A percentile compares a stretch with the other conserved stretches of the same genome.
These are phyloP conservation scores for Anguilla obscura DNA, from an alignment of 2,797 vertebrate genomes.

Conservation along the genomic window DNA sequence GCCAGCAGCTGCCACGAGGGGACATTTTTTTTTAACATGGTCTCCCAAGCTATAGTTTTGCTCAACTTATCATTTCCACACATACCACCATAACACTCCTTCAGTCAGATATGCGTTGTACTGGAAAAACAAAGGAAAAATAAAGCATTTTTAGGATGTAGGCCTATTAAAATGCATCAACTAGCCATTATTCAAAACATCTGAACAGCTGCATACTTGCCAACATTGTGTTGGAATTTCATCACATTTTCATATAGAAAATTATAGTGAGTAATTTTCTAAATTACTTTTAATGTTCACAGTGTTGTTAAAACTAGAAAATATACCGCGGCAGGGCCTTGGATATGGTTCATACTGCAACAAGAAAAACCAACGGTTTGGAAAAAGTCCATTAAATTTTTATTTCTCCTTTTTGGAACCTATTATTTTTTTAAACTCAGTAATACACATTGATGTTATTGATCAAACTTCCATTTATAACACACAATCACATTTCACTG, in stretches of 20 bases:
- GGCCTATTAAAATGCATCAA: neutral
- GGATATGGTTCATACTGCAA: neutral
- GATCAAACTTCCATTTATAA: neutral
- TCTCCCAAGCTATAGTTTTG: neutral
- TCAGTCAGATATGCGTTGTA: neutral
- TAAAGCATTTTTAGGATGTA: neutral
- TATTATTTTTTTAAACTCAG: neutral
- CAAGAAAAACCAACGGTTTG: neutral
- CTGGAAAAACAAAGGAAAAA: neutral
- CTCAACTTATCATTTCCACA: neutral
- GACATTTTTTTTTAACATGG: neutral
- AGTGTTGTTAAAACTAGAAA: neutral
- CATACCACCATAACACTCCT: neutral
- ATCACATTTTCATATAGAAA: no score
- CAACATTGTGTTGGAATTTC: neutral
- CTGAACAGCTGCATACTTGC: no score
- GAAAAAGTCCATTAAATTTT: neutral
- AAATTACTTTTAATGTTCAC: neutral
- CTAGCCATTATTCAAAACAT: no score
- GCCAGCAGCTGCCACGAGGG: neutral
- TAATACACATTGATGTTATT: neutral
- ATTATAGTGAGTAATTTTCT: no score
- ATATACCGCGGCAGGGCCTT: neutral
- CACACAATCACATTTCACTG: neutral
- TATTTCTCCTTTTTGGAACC: neutral